Base-by-base conservation (phyloP, 1,140 invertebrate genomes). In the Solen grandis region DNA sequence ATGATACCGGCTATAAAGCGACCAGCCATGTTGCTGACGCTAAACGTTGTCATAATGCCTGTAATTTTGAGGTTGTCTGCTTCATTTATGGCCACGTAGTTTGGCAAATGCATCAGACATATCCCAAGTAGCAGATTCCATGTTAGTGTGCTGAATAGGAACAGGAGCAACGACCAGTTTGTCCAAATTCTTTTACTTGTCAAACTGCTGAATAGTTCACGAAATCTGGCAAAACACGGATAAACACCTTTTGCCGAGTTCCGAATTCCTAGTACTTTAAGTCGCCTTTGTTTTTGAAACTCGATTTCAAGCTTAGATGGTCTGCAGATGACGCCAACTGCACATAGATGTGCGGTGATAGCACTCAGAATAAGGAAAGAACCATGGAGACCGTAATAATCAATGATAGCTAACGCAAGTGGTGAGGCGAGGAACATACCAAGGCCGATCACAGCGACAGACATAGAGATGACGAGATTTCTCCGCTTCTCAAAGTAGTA, bases 401-500 rank as follows among this genome's bases (percentile, higher is more conserved):
- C 22, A 19, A 79, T 25, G 13, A 79, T 33, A 50, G 41, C 69
- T 19, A 69, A 52, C 3, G 76, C 57, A 13, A 79, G 36, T 46
- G 76, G 76, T 8, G 76, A 79, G 3, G 76, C 52, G 5, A 70
- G 33, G 54, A 79, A 79, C 66, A 79, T 79, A 4, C n/a, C 76
- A 10, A 72, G 19, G 5, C 76, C 76, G 35, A 79, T 70, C 8
- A 63, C 65, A 5, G 76, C 65, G 55, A 50, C 16, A 22, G 63
- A 57, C 5, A 79, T 31, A 4, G 76, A 46, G 36, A 79, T 70
- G 1, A 79, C 41, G 25, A 55, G 33, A 46, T 79, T 70, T 66
- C 66, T 70, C 38, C 76, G 66, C 41, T 70, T 59, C 31, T 79
- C 14, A 35, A 79, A 79, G 19, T 79, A 79, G 66, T 79, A 79